Conservation (phyloP, 2,113 vertebrate species). For the Antechinus stuartii region DNA sequence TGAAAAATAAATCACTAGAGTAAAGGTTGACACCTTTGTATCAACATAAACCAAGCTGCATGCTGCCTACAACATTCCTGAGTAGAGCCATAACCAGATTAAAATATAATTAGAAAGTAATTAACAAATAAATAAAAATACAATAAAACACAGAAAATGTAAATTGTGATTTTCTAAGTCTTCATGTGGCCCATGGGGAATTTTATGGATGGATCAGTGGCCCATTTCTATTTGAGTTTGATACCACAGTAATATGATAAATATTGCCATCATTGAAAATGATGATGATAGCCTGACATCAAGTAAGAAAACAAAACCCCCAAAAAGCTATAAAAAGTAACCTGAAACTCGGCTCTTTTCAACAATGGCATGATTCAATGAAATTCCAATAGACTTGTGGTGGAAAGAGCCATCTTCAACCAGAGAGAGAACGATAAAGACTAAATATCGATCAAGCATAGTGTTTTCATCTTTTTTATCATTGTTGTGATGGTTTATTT, state of each 20-base stretch:
- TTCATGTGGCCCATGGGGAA: neutral
- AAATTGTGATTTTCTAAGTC: neutral
- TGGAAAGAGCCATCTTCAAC: no score
- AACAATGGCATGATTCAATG: no score
- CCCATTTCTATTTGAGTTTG: neutral
- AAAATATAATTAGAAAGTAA: neutral
- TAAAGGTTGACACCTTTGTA: neutral
- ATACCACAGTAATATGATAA: neutral
- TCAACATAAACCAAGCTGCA: neutral
- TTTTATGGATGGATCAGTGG: neutral
- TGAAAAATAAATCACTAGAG: neutral
- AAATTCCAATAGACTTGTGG: no score
- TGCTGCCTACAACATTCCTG: neutral
- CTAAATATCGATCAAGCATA: no score
- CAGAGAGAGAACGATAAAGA: no score
- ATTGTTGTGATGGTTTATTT: no score
- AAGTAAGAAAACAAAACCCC: neutral
- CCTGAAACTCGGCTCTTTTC: no score
- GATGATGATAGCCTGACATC: neutral
- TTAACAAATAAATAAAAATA: neutral
- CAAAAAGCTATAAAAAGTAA: neutral
- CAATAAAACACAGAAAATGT: neutral
- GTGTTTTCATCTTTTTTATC: no score
- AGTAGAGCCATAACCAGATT: neutral
- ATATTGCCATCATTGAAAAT: neutral